These are phyloP conservation scores for Eidolon helvum DNA, from an alignment of 2,113 vertebrate species.

Conservation along the genomic window DNA sequence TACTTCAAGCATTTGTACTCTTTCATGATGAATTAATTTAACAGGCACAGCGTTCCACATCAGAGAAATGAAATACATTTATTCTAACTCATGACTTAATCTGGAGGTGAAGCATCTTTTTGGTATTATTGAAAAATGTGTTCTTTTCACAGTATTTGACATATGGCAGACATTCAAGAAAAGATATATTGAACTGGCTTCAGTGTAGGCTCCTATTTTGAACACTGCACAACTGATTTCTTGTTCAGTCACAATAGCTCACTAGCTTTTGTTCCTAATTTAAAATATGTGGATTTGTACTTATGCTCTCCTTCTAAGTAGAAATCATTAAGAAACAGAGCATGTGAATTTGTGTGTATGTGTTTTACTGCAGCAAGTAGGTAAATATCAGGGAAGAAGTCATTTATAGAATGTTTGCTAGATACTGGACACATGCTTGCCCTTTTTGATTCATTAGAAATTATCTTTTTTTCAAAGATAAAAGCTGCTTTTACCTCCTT, in stretches of 20 bases:
- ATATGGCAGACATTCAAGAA: not conserved
- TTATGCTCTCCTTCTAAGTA: not conserved
- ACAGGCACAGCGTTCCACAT: not conserved
- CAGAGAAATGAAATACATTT: slow-evolving; percentile 14
- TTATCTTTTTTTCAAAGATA: not conserved
- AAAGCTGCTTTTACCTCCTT: not conserved
- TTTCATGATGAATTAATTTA: slow-evolving; percentile 39
- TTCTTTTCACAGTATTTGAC: not conserved
- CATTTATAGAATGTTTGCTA: not conserved
- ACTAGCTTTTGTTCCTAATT: not conserved
- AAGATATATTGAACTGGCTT: not conserved
- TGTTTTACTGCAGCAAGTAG: not conserved
- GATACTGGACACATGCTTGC: not conserved
- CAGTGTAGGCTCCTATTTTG: not conserved
- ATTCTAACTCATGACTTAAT: not conserved
- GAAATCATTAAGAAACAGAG: not conserved
- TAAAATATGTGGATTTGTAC: not conserved
- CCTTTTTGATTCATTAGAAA: not conserved
- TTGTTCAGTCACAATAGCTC: not conserved
- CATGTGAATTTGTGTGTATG: not conserved
- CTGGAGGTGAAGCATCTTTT: not conserved
- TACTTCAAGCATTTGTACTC: not conserved
- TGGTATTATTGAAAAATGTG: not conserved
- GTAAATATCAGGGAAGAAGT: not conserved
- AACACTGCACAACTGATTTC: not conserved